Percentiles rank a stretch among this genome's conserved stretches.
These are phyloP conservation scores for Dicycla oo DNA, from an alignment of 2,888 invertebrate genomes.

Conservation along the genomic window DNA sequence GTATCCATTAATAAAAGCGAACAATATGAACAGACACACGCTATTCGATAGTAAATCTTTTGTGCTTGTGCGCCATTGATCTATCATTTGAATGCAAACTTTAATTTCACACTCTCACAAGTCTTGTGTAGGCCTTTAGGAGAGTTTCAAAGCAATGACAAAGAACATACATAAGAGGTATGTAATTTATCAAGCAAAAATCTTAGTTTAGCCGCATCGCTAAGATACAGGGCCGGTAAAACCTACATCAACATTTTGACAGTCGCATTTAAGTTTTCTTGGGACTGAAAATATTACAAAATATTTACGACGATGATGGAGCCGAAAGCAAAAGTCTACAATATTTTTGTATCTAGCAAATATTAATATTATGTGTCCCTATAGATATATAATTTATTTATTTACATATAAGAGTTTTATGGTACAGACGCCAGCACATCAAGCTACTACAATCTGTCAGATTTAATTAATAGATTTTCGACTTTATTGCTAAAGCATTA, in stretches of 20 bases:
- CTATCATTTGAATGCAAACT: conserved; percentile 61
- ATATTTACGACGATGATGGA: not conserved
- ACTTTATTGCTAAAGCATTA: too few relatives aligned
- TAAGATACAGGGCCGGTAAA: not conserved
- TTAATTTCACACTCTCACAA: conserved; percentile 60
- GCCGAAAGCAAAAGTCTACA: not conserved
- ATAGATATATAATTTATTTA: too few relatives aligned
- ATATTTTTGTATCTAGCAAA: not conserved
- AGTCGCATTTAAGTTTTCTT: not conserved
- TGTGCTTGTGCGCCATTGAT: conserved; percentile 56
- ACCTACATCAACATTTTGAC: not conserved
- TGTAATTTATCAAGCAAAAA: conserved; percentile 3
- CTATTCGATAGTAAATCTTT: conserved; percentile 59
- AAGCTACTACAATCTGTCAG: too few relatives aligned
- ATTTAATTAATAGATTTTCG: too few relatives aligned
- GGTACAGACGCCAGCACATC: too few relatives aligned
- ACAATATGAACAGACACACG: conserved; percentile 56
- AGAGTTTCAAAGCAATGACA: conserved; percentile 44
- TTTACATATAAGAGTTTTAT: too few relatives aligned
- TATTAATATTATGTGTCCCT: too few relatives aligned
- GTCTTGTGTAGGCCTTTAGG: conserved; percentile 32
- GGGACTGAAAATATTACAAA: not conserved
- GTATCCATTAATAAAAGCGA: conserved; percentile 62
- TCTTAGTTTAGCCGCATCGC: not conserved
- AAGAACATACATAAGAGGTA: not conserved